Base-by-base conservation (phyloP, 2,113 vertebrate genomes). In the Pygoscelis adeliae region DNA sequence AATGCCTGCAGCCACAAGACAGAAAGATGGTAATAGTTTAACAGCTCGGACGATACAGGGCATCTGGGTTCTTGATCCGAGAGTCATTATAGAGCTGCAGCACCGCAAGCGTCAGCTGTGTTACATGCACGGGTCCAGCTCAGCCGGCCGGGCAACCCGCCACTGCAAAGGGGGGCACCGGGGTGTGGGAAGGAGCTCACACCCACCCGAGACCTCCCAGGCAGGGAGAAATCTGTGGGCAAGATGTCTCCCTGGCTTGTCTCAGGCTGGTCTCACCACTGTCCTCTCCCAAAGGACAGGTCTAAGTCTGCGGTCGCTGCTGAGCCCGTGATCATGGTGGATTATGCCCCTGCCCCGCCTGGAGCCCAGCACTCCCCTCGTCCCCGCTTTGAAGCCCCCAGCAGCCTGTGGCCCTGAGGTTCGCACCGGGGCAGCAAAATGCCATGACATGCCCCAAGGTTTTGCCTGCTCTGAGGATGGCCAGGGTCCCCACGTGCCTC, bases 311-410 rank as follows among this genome's bases (percentile, higher is more conserved):
- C 2, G 2, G 59, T 47, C 3, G 0, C 66, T 69, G 53, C 59
- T 77, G 55, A 89, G 71, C 46, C 62, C 36, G 8, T 0, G 4
- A 6, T 6, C 56, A 53, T 1, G 12, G 30, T 1, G 2, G 30
- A 70, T 59, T 73, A 56, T 25, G 26, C 2, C 71, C 26, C 32
- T 82, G 78, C 36, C 36, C 30, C 1, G 2, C 52, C 61, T 46
- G 55, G 50, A 58, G 61, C 56, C 47, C 79, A 79, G 66, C 12
- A 14, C 20, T 69, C 46, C 11, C 34, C 63, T 80, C 6, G 1
- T 22, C 10, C 20, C 26, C 7, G 0, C 27, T 67, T 4, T 6
- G 7, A 53, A 92, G 38, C 15, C 34, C 38, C 6, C 25, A 56
- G 42, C 30, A 62, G 30, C 12, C 34, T 11, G 13, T 2, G 40